Conservation (phyloP, 1,140 invertebrate species). For the Drosophila lini region DNA sequence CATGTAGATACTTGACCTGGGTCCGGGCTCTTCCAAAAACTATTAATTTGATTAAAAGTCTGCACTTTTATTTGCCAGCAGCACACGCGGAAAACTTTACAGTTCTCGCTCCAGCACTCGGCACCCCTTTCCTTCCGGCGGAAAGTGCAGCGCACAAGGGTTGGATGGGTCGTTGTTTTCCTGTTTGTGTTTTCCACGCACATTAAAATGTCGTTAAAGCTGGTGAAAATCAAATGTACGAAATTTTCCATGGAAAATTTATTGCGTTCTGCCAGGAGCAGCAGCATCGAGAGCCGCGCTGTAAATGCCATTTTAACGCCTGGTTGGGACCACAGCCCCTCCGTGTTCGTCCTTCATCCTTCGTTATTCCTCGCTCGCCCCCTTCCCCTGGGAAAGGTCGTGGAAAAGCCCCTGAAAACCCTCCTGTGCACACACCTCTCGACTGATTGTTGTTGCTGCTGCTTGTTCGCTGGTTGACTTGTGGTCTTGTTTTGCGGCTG, state of each 20-base stretch:
- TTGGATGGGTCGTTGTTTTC: conserved; percentile 35
- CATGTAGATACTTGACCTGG: conserved; percentile 39
- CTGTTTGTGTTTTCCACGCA: conserved; percentile 71
- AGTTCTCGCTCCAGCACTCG: conserved; percentile 15
- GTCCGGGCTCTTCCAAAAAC: conserved; percentile 52
- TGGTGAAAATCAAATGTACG: conserved; percentile 79
- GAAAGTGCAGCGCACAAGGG: conserved; percentile 33
- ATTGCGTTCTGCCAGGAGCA: conserved; percentile 47
- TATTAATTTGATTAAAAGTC: conserved; percentile 82
- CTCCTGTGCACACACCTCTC: conserved; percentile 33
- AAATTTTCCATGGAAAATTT: conserved; percentile 77
- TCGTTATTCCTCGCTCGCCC: not conserved
- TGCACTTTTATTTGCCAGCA: conserved; percentile 70
- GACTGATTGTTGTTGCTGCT: conserved; percentile 48
- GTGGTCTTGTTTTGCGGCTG: conserved; percentile 71
- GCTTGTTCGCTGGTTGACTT: conserved; percentile 73
- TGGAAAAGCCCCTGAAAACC: conserved; percentile 14
- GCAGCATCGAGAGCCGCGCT: conserved; percentile 36
- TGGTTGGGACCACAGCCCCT: conserved; percentile 50
- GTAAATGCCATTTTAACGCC: conserved; percentile 65
- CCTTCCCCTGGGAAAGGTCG: conserved; percentile 1
- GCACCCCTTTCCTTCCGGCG: not conserved
- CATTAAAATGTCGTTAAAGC: conserved; percentile 84
- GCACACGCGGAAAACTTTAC: conserved; percentile 62
- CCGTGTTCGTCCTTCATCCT: not conserved